Conservation (phyloP, 2,113 vertebrate species). For the Harpagus bidentatus region DNA sequence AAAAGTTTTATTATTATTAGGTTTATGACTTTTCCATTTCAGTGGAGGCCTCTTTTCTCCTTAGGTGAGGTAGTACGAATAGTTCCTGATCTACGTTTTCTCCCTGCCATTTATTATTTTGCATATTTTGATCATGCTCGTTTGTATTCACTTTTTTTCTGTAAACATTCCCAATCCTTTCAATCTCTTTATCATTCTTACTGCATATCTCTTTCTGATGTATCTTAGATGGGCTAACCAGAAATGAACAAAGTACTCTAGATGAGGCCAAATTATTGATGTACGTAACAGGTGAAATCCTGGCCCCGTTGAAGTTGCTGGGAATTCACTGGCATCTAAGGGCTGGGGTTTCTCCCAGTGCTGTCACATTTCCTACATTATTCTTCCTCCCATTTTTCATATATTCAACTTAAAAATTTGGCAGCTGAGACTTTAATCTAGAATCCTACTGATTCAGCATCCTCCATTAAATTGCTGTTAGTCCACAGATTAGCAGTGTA, state of each 20-base stretch:
- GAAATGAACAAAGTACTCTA: background rate
- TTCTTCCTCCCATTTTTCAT: background rate
- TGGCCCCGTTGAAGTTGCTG: background rate
- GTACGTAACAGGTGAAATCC: background rate
- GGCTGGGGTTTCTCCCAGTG: background rate
- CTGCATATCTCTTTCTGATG: background rate
- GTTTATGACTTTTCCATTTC: background rate
- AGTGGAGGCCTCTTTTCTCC: background rate
- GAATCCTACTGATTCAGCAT: background rate
- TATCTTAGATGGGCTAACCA: background rate
- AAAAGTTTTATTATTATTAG: background rate
- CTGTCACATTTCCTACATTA: background rate
- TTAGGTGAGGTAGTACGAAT: background rate
- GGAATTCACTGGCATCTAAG: background rate
- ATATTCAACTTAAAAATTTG: background rate
- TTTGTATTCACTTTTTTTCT: background rate
- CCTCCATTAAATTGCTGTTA: background rate
- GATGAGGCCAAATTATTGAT: background rate
- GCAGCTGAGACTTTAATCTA: background rate
- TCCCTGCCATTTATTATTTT: background rate
- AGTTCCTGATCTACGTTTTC: background rate
- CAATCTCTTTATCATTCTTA: background rate
- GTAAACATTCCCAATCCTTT: background rate
- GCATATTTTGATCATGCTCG: background rate
- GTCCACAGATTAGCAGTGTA: background rate